A percentile compares a stretch with the other conserved stretches of the same genome.
phyloP scores from a whole-genome alignment of 2,888 invertebrate genomes.

The Hesperia comma region DNA sequence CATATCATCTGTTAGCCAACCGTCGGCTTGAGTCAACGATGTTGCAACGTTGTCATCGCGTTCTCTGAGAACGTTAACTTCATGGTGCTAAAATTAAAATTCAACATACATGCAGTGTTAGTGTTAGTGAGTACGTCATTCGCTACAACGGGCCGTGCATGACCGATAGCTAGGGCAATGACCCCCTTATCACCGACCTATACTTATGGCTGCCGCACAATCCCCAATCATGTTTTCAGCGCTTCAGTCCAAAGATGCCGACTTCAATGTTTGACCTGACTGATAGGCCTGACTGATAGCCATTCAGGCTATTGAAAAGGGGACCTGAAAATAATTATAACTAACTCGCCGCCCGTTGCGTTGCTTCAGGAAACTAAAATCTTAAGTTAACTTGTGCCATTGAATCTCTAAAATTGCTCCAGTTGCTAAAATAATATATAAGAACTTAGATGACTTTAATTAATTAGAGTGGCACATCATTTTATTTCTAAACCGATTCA shows the following conservation, averaged over 20 bases:
- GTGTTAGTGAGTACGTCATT: slow-evolving; percentile 43
- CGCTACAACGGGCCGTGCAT: slow-evolving; percentile 48
- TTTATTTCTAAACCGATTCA: no score
- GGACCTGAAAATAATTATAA: not conserved
- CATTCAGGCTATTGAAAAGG: no score
- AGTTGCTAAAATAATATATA: no score
- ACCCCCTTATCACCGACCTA: slow-evolving; percentile 60
- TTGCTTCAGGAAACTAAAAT: no score
- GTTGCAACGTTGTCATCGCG: slow-evolving; percentile 23
- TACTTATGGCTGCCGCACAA: slow-evolving; percentile 50
- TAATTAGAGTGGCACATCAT: no score
- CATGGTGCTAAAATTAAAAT: slow-evolving; percentile 43
- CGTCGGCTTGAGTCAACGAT: not conserved
- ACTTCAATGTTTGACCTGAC: slow-evolving; percentile 36
- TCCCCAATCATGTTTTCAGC: slow-evolving; percentile 47
- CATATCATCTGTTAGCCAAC: slow-evolving; percentile 10
- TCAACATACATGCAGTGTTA: slow-evolving; percentile 38
- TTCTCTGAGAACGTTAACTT: slow-evolving; percentile 19
- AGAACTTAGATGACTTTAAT: no score
- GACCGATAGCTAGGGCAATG: slow-evolving; percentile 73
- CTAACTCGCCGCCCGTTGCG: no score
- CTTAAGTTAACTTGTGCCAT: no score
- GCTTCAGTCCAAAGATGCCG: slow-evolving; percentile 36
- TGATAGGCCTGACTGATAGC: no score
- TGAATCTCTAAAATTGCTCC: no score